Base-by-base conservation (phyloP, 1,140 invertebrate species). In the Sweltsa coloradensis region DNA sequence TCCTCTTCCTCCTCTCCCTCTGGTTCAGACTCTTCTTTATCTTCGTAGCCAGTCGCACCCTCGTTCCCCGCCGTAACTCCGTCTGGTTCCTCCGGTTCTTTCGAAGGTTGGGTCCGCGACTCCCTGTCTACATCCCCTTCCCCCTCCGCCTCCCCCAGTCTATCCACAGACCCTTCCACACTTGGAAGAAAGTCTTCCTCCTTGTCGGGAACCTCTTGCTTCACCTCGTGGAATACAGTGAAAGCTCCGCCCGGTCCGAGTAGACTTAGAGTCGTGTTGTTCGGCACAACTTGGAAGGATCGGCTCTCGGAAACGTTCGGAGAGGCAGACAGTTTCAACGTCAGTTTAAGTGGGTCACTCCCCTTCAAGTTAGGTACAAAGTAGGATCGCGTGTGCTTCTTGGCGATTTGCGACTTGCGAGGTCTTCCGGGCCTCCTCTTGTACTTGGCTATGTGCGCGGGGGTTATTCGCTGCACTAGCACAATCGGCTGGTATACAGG, bases 211-310 rank as follows among this genome's bases (percentile, higher is more conserved):
- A 24, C 24, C 25, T 41, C 42, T 22, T 26, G 21, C 25, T 44
- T 44, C 16, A 44, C 42, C 23, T 44, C 42, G 16, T 26, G 27
- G 19, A 44, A n/a, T 11, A 27, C 3, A 18, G 27, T 11, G 34
- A 31, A 44, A 6, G 34, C 6, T n/a, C 21, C 46, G 6, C 46
- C 46, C 19, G 46, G 46, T 16, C 46, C 46, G n/a, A 41, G 5
- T 6, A 47, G 25, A 41, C 40, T 29, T 39, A n/a, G n/a, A n/a
- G n/a, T n/a, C n/a, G n/a, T n/a, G n/a, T 40, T 47, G n/a, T 47
- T 24, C 14, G 46, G 46, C 7, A 41, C 37, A 39, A 41, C 26
- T 29, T 47, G 36, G 18, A 27, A 41, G 29, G 46, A 41, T 18
- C 13, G 34, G n/a, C 1, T 34, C 6, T 18, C 27, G n/a, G n/a